Conservation (phyloP, 2,888 invertebrate species). For the Melolontha melolontha region DNA sequence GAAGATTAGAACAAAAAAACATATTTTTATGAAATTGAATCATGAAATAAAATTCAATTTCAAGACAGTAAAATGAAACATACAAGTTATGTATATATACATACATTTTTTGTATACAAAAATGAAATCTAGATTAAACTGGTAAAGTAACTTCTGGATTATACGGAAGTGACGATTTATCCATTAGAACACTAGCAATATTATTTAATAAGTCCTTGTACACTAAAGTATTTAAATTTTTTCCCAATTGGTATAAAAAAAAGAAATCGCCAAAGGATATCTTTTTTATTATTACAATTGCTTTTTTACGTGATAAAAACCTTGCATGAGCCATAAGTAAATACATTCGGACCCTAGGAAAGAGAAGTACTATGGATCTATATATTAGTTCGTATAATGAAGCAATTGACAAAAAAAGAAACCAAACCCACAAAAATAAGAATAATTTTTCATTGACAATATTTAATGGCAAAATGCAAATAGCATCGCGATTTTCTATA, state of each 20-base stretch:
- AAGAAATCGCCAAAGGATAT: conserved; percentile 83
- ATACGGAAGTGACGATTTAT: conserved; percentile 48
- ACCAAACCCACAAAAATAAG: conserved; percentile 81
- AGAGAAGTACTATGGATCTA: conserved; percentile 70
- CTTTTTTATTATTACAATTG: conserved; percentile 66
- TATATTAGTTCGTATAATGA: conserved; percentile 76
- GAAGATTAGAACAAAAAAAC: background rate
- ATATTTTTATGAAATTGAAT: conserved; percentile 19
- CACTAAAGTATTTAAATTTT: conserved; percentile 79
- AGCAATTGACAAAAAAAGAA: conserved; percentile 73
- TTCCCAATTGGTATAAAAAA: conserved; percentile 78
- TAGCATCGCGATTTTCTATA: conserved; percentile 70
- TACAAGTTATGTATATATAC: conserved; percentile 13
- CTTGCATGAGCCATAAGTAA: conserved; percentile 74
- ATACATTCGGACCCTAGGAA: conserved; percentile 71
- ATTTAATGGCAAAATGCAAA: conserved; percentile 83
- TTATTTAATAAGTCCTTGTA: conserved; percentile 72
- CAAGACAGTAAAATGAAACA: conserved; percentile 13
- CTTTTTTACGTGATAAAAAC: conserved; percentile 67
- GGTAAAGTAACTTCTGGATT: conserved; percentile 52
- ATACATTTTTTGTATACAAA: conserved; percentile 3
- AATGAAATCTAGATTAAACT: conserved; percentile 44
- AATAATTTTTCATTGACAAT: conserved; percentile 85
- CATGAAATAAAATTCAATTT: conserved; percentile 22
- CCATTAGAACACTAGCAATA: conserved; percentile 47